Conservation (phyloP, 2,888 invertebrate species). For the Orthonychiurus folsomi region DNA sequence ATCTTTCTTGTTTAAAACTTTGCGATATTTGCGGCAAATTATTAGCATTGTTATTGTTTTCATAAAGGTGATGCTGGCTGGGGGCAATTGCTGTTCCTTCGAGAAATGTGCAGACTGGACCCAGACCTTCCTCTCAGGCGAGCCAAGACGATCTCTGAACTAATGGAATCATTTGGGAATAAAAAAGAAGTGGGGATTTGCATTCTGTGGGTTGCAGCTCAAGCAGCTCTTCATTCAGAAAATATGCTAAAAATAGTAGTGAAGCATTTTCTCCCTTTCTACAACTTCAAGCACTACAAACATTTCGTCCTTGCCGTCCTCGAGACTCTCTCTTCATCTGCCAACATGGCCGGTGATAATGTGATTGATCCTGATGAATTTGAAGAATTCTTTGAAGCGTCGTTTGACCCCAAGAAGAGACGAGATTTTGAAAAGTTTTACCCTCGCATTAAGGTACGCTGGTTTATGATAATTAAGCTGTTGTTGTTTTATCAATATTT, state of each 20-base stretch:
- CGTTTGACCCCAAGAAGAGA: slow-evolving; percentile 36
- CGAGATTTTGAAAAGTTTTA: slow-evolving; percentile 39
- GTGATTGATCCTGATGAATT: slow-evolving; percentile 37
- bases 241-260: slow-evolving; percentile 39
- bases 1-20: background rate
- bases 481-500: background rate
- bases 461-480: no score
- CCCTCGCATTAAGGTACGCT: slow-evolving; percentile 35
- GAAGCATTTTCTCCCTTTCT: slow-evolving; percentile 36
- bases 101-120: slow-evolving; percentile 37
- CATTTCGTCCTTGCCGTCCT: slow-evolving; percentile 26
- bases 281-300: slow-evolving; percentile 39
- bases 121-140: slow-evolving; percentile 31
- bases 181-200: slow-evolving; percentile 37
- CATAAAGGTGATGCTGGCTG: slow-evolving; percentile 33
- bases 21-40: no score
- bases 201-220: slow-evolving; percentile 37
- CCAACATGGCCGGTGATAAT: slow-evolving; percentile 37
- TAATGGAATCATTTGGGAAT: slow-evolving; percentile 39
- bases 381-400: slow-evolving; percentile 39
- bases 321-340: slow-evolving; percentile 15
- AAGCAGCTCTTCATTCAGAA: slow-evolving; percentile 35
- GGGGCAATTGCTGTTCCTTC: slow-evolving; percentile 38
- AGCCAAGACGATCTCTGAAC: slow-evolving; percentile 29
- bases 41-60: no score